phyloP scores from a whole-genome alignment of 2,888 invertebrate species.

The Leucania comma region DNA sequence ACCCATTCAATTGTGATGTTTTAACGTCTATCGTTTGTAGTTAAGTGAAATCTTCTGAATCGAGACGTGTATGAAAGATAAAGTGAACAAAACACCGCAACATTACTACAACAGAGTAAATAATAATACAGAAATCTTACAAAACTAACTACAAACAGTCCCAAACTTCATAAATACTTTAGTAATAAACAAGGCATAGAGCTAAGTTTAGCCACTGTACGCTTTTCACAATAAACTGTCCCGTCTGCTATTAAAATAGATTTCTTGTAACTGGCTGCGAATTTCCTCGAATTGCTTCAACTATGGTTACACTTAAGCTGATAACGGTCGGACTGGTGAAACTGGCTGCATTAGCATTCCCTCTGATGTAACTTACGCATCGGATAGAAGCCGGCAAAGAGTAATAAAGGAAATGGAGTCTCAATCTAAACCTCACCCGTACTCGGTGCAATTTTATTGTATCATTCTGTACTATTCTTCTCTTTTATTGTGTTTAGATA shows the following conservation, averaged over 20 bases:
- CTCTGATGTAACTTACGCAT: conserved; percentile 45
- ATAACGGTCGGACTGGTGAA: conserved; percentile 29
- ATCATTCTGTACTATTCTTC: no score
- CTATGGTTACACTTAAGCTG: conserved; percentile 23
- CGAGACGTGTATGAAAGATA: neutral
- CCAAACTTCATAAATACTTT: neutral
- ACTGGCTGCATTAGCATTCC: conserved; percentile 28
- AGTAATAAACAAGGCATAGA: neutral
- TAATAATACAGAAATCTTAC: neutral
- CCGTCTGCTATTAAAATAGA: conserved; percentile 24
- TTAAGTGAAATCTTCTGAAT: conserved; percentile 1
- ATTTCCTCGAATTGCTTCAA: conserved; percentile 49
- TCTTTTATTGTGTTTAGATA: no score
- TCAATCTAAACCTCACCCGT: no score
- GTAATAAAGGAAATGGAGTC: conserved; percentile 11
- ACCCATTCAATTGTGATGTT: conserved; percentile 42
- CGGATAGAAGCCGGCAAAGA: conserved; percentile 6
- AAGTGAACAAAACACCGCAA: no score
- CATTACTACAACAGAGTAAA: neutral
- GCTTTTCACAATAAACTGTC: neutral
- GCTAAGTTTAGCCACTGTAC: neutral
- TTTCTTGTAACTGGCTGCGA: conserved; percentile 37
- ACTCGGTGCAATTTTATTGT: no score
- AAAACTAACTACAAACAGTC: neutral
- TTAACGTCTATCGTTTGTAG: conserved; percentile 12